Percentiles rank a stretch among this genome's conserved stretches.
Evolutionary conservation across 1,140 invertebrate genomes (phyloP).

Genomic region (Cherax quadricarinatus): DNA sequence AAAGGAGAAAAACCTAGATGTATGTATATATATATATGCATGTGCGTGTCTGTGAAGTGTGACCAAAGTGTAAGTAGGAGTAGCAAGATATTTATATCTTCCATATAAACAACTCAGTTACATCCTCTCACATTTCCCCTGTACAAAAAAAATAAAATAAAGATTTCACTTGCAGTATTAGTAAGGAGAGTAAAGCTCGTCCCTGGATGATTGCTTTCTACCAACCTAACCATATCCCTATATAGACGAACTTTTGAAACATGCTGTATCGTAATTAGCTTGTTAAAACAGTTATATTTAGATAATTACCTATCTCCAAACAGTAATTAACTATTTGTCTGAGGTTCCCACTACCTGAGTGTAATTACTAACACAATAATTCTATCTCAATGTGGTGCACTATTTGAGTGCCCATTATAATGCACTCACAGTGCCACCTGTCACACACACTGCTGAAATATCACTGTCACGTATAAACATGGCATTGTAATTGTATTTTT

Average conservation of each 20-base stretch:
- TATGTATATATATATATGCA: too few species aligned
- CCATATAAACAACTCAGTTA: too few species aligned
- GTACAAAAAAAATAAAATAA: too few species aligned
- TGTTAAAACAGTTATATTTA: not conserved
- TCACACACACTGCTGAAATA: not conserved
- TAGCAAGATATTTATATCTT: too few species aligned
- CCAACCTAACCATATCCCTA: not conserved
- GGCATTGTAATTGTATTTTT: not conserved
- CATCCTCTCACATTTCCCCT: too few species aligned
- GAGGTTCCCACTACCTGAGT: not conserved
- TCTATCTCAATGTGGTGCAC: not conserved
- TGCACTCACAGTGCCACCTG: not conserved
- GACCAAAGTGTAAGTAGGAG: too few species aligned
- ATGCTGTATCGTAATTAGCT: not conserved
- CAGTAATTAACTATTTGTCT: not conserved
- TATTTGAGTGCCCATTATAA: not conserved
- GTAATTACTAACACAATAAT: not conserved
- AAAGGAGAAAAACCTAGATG: too few species aligned
- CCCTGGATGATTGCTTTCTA: too few species aligned
- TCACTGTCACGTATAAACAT: not conserved
- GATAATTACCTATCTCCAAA: not conserved
- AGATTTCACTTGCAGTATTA: too few species aligned
- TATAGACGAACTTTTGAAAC: not conserved
- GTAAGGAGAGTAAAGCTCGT: too few species aligned
- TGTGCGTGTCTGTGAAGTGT: too few species aligned